phyloP scores from a whole-genome alignment of 2,797 vertebrate genomes.

The Glossophaga mutica region DNA sequence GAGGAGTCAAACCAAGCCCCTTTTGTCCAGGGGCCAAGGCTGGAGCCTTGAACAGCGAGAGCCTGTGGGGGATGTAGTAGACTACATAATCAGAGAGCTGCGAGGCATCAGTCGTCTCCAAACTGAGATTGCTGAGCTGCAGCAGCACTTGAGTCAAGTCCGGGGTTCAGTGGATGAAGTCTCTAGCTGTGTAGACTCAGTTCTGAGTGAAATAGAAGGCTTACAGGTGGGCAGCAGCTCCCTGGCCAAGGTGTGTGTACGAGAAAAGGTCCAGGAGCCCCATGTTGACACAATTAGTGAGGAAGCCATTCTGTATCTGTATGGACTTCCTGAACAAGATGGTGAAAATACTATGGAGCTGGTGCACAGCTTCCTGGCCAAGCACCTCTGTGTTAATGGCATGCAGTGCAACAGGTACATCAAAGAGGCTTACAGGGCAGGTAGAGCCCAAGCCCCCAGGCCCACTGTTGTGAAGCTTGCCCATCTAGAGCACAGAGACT shows the following conservation, averaged over 20 bases:
- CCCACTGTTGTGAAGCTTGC: conserved; percentile 83
- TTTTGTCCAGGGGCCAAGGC: conserved; percentile 51
- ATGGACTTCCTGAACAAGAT: conserved; percentile 84
- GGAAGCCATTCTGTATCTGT: conserved; percentile 83
- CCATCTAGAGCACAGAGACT: conserved; percentile 81
- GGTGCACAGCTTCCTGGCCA: conserved; percentile 82
- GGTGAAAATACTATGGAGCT: conserved; percentile 82
- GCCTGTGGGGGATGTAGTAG: conserved; percentile 82
- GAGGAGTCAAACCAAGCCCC: conserved; percentile 65
- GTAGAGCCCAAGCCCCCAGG: conserved; percentile 73
- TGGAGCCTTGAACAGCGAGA: conserved; percentile 69
- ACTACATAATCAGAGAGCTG: conserved; percentile 86
- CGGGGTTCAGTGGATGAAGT: conserved; percentile 87
- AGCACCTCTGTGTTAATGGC: conserved; percentile 83
- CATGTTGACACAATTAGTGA: conserved; percentile 58
- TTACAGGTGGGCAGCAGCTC: conserved; percentile 76
- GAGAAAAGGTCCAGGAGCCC: conserved; percentile 49
- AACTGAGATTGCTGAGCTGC: conserved; percentile 85
- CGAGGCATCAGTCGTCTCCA: conserved; percentile 86
- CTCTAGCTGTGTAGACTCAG: conserved; percentile 85
- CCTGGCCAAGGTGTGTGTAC: conserved; percentile 46
- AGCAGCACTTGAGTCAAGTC: conserved; percentile 83
- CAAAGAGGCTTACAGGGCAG: conserved; percentile 83
- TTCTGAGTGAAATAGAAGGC: conserved; percentile 86
- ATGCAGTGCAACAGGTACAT: conserved; percentile 81